phyloP scores from a whole-genome alignment of 2,888 invertebrate species.

The Antitype chi region DNA sequence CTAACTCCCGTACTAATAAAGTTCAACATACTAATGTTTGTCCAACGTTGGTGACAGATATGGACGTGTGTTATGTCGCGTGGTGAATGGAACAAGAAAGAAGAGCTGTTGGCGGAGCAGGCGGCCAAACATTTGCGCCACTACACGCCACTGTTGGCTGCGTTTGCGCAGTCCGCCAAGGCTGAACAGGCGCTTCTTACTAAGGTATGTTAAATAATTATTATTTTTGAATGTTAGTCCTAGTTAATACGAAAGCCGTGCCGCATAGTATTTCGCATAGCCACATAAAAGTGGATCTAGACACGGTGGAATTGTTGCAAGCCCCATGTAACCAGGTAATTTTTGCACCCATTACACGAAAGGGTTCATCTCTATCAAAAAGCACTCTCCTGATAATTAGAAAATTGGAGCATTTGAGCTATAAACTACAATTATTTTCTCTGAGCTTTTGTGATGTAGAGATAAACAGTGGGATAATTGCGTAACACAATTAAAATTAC shows the following conservation, averaged over 20 bases:
- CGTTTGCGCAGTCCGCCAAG: slow-evolving; percentile 96
- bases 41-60: slow-evolving; percentile 89
- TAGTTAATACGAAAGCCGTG: neutral
- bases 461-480: too few species aligned
- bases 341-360: neutral
- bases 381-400: neutral
- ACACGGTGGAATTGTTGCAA: too few species aligned
- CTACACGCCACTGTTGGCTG: slow-evolving; percentile 96
- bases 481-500: too few species aligned
- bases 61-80: slow-evolving; percentile 99
- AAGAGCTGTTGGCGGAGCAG: slow-evolving; percentile 98
- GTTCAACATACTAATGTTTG: slow-evolving; percentile 17
- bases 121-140: slow-evolving; percentile 97
- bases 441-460: neutral
- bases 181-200: slow-evolving; percentile 97
- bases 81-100: slow-evolving; percentile 99
- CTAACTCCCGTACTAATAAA: neutral
- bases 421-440: neutral
- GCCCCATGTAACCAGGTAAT: neutral
- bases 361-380: neutral
- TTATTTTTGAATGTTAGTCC: neutral
- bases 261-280: neutral
- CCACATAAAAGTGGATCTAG: neutral
- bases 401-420: neutral
- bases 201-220: slow-evolving; percentile 86